Evolutionary conservation across 2,113 vertebrate species (phyloP).

Genomic region (Typhlomys cinereus): DNA sequence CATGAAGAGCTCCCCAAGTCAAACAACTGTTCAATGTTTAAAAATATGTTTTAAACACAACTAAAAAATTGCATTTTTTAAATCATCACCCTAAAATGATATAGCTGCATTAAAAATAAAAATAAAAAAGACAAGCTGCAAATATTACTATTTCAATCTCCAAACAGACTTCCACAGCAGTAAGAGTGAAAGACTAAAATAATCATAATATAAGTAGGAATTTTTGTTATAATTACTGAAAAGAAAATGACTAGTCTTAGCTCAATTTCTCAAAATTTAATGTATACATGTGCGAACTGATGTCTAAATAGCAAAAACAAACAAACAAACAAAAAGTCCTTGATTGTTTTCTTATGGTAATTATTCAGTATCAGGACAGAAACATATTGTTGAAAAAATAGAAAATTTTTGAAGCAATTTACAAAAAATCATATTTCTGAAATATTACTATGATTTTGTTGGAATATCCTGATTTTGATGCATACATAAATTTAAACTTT

Average conservation of each 20-base stretch:
- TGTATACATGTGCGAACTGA: neutral
- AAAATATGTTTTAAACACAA: too few species aligned
- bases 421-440: neutral
- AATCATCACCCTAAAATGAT: too few species aligned
- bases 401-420: neutral
- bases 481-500: neutral
- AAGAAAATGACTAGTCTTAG: neutral
- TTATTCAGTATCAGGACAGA: neutral
- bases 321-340: too few species aligned
- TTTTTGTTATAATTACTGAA: neutral
- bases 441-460: neutral
- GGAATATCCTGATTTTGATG: neutral
- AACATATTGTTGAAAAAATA: neutral
- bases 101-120: too few species aligned
- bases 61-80: too few species aligned
- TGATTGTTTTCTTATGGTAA: neutral
- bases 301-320: neutral
- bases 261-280: neutral
- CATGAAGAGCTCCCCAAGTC: too few species aligned
- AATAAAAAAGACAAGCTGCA: too few species aligned
- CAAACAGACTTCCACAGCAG: too few species aligned
- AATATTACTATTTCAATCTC: too few species aligned
- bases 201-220: neutral
- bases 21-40: too few species aligned
- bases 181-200: too few species aligned